Conservation (phyloP, 2,113 vertebrate genomes). For the Penelope pileata region DNA sequence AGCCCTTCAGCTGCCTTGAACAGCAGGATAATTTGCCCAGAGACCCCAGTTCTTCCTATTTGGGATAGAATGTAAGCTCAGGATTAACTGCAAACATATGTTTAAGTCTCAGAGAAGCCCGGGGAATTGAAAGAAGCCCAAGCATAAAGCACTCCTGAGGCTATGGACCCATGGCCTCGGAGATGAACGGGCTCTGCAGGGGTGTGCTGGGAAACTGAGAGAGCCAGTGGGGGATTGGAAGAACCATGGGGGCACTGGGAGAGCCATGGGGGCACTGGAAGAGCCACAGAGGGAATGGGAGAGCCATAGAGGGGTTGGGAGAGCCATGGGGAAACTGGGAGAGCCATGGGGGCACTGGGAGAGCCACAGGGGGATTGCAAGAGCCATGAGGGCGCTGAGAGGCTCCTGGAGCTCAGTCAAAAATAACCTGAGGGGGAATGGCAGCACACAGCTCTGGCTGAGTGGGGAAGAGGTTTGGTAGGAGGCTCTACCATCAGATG, state of each 20-base stretch:
- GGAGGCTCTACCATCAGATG: not conserved
- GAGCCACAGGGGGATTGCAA: not conserved
- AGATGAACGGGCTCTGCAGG: not conserved
- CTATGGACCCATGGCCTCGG: accelerated
- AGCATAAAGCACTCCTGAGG: not conserved
- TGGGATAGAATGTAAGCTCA: slow-evolving; percentile 43
- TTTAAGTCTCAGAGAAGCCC: slow-evolving; percentile 2
- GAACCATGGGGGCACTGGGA: not conserved
- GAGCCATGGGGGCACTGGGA: not conserved
- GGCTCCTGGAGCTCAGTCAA: not conserved
- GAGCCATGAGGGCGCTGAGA: not conserved
- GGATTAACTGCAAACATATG: slow-evolving; percentile 63
- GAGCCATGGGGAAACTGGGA: not conserved
- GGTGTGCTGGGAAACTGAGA: not conserved
- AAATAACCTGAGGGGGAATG: not conserved
- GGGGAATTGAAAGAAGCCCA: slow-evolving; percentile 41
- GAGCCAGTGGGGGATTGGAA: not conserved
- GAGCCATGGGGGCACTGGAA: not conserved
- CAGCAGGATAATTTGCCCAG: slow-evolving; percentile 65
- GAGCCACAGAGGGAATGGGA: not conserved
- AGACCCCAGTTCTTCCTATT: slow-evolving; percentile 56
- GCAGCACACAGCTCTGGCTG: not conserved
- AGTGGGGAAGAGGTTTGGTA: not conserved
- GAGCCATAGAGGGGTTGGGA: not conserved
- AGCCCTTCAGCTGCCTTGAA: slow-evolving; percentile 53